Base-by-base conservation (phyloP, 2,888 invertebrate species). In the Seladonia tumulorum region DNA sequence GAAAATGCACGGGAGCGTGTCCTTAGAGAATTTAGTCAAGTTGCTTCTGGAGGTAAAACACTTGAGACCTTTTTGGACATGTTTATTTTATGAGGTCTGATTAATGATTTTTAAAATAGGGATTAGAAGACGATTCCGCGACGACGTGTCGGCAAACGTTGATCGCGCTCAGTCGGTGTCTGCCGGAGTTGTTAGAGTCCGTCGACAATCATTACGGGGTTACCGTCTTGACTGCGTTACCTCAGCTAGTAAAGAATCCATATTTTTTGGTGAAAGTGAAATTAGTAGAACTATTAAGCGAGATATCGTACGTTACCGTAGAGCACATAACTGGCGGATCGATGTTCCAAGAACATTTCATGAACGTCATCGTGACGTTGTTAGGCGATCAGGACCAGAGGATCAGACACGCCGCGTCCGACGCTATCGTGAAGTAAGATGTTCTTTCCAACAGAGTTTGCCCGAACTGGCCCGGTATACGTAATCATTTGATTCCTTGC, bases 221-320 rank as follows among this genome's bases (percentile, higher is more conserved):
- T 29, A 95, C 96, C 22, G 94, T 97, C 8, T 94, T 98, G 71
- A 96, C 97, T 86, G 95, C 96, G 35, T 95, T 98, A 10, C 96
- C 97, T 16, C 95, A 95, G 45, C 96, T 98, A 2, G 96, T 97
- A 81, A 95, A 96, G 68, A 98, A 98, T 94, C 96, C 97, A 0
- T 98, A 98, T 94, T 98, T 98, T 97, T 95, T 98, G 76, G 97
- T 98, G 73, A 97, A 97, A 95, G 97, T 98, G 8, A 97, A 97
- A 94, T 94, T 97, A 87, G 95, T 97, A 72, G 97, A 97, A 91
- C 94, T 97, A 29, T 93, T 97, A 66, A 95, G 96, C 47, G 95
- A 95, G 85, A 93, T 97, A 53, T 96, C 97, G 39, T 97, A 96
- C 90, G 95, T 96, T 70, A 95, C 96, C 1, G 95, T 97, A 70